Percentiles rank a stretch among this genome's conserved stretches.
These are phyloP conservation scores for Lamellibrachia satsuma DNA, from an alignment of 2,888 invertebrate genomes.

Conservation along the genomic window DNA sequence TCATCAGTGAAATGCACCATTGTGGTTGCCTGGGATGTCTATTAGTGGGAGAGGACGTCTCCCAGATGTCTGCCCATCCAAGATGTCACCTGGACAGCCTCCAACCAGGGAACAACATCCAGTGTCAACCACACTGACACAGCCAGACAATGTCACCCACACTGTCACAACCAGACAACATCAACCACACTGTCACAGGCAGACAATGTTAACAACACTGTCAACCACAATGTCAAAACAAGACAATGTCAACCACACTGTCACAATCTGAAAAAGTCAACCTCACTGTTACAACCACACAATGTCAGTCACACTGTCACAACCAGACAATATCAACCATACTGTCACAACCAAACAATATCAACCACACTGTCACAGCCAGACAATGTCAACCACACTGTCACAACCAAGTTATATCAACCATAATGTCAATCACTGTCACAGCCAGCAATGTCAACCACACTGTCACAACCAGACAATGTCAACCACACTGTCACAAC, in stretches of 20 bases:
- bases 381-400: not conserved
- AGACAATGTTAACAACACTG: not conserved
- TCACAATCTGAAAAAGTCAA: not conserved
- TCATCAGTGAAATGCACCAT: slow-evolving; percentile 4
- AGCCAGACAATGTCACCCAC: not conserved
- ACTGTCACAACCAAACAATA: not conserved
- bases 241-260: not conserved
- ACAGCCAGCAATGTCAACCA: not conserved
- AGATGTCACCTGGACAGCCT: not conserved
- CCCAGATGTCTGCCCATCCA: not conserved
- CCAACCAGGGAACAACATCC: not conserved
- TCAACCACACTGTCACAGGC: not conserved
- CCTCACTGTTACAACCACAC: not conserved
- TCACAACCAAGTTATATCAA: not conserved
- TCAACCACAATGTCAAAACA: not conserved
- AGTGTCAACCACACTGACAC: too few relatives aligned
- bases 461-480: not conserved
- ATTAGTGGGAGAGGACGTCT: not conserved
- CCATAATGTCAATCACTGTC: not conserved
- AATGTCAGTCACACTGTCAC: not conserved
- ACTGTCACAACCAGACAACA: not conserved
- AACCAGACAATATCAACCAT: not conserved
- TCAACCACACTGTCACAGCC: not conserved
- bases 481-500: not conserved
- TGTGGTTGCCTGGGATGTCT: not conserved